These are phyloP conservation scores for Drosophila bifasciata DNA, from an alignment of 1,140 invertebrate species.

Conservation along the genomic window DNA sequence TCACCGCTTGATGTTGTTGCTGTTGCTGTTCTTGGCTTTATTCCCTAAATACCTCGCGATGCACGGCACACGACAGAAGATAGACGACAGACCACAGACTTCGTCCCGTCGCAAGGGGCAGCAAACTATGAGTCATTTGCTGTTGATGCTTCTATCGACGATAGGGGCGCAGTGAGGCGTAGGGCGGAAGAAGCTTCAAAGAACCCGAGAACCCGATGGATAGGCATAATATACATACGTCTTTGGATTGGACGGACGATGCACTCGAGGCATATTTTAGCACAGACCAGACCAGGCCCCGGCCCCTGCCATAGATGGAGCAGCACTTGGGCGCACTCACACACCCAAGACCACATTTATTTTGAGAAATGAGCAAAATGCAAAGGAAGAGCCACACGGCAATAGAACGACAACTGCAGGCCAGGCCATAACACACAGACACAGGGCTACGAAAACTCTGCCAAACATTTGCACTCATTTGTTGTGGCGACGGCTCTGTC, in stretches of 20 bases:
- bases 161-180: constrained; percentile 39
- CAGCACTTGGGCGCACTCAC: background rate
- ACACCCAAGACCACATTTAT: constrained; percentile 49
- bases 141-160: constrained; percentile 3
- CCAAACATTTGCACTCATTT: constrained; percentile 32
- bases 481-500: constrained; percentile 35
- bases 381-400: constrained; percentile 30
- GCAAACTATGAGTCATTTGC: constrained; percentile 36
- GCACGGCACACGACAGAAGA: constrained; percentile 26
- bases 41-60: constrained; percentile 54
- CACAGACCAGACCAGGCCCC: constrained; percentile 5
- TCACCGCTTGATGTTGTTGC: constrained; percentile 23
- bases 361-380: constrained; percentile 75
- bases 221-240: constrained; percentile 7
- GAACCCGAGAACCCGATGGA: constrained; percentile 15
- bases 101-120: constrained; percentile 44
- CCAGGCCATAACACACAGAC: constrained; percentile 11
- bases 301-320: constrained; percentile 4
- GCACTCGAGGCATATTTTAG: constrained; percentile 21
- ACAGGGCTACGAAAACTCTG: constrained; percentile 20
- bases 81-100: constrained; percentile 15
- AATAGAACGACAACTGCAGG: constrained; percentile 22
- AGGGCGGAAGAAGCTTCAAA: constrained; percentile 49
- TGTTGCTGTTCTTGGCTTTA: constrained; percentile 53
- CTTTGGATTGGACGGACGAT: constrained; percentile 20